A percentile compares a stretch with the other conserved stretches of the same genome.
phyloP scores from a whole-genome alignment of 2,797 vertebrate species.

The Allenopithecus nigroviridis region DNA sequence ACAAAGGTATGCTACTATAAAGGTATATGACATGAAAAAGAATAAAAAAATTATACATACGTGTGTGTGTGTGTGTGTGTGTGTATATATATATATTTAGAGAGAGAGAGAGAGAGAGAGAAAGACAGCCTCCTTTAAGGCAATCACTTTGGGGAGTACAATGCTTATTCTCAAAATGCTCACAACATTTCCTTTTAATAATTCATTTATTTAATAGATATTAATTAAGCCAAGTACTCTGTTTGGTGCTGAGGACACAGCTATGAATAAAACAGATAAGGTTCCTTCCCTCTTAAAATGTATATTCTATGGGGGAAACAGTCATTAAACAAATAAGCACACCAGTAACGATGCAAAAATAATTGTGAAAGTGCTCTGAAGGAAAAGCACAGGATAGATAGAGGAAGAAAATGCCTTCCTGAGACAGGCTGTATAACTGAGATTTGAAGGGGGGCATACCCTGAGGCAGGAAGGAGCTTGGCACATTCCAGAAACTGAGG shows the following conservation, averaged over 20 bases:
- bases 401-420: background rate
- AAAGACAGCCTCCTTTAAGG: background rate
- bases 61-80: too few species aligned
- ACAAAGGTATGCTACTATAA: background rate
- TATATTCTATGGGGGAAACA: background rate
- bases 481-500: background rate
- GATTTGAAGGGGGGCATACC: background rate
- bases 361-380: background rate
- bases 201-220: background rate
- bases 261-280: background rate
- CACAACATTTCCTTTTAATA: background rate
- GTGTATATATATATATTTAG: fast-evolving
- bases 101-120: too few species aligned
- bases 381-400: background rate
- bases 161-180: background rate
- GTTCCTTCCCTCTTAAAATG: background rate
- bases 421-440: background rate
- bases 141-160: background rate
- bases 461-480: background rate
- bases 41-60: background rate
- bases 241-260: background rate
- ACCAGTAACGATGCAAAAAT: background rate
- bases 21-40: background rate
- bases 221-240: background rate
- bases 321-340: background rate